Percentiles rank a stretch among this genome's conserved stretches.
Conservation (phyloP, 1,140 invertebrate species). For the Grapholita molesta region DNA sequence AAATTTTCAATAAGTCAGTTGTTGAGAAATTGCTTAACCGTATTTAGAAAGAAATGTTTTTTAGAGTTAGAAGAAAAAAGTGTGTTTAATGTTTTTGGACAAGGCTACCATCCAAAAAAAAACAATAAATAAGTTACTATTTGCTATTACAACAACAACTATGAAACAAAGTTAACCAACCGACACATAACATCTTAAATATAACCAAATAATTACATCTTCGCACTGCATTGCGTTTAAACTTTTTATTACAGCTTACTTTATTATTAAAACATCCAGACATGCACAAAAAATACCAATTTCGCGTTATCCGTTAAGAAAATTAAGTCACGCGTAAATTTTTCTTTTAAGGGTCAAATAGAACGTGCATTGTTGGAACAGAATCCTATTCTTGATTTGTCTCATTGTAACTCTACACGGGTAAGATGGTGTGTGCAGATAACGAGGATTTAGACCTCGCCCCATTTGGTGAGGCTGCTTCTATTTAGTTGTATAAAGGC, state of each 20-base stretch:
- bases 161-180: slow-evolving; percentile 14
- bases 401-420: slow-evolving; percentile 65
- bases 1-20: too few species aligned
- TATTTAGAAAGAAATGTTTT: too few species aligned
- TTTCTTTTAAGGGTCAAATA: slow-evolving; percentile 50
- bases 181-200: slow-evolving; percentile 19
- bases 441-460: slow-evolving; percentile 55
- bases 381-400: slow-evolving; percentile 46
- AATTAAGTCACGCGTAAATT: slow-evolving; percentile 68
- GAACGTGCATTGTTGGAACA: slow-evolving; percentile 45
- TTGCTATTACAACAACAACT: slow-evolving; percentile 1
- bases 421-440: slow-evolving; percentile 62
- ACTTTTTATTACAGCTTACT: slow-evolving; percentile 13
- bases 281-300: slow-evolving; percentile 29
- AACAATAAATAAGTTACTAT: neutral
- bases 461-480: slow-evolving; percentile 25
- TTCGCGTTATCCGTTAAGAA: slow-evolving; percentile 32
- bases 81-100: neutral
- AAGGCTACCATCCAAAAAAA: neutral
- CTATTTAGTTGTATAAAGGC: slow-evolving; percentile 32
- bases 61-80: too few species aligned
- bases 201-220: slow-evolving; percentile 33
- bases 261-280: slow-evolving; percentile 31
- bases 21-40: too few species aligned
- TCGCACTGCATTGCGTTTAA: neutral